Percentiles rank a stretch among this genome's conserved stretches.
Conservation (phyloP, 2,113 vertebrate species). For the Tenebrosternarchus preto region DNA sequence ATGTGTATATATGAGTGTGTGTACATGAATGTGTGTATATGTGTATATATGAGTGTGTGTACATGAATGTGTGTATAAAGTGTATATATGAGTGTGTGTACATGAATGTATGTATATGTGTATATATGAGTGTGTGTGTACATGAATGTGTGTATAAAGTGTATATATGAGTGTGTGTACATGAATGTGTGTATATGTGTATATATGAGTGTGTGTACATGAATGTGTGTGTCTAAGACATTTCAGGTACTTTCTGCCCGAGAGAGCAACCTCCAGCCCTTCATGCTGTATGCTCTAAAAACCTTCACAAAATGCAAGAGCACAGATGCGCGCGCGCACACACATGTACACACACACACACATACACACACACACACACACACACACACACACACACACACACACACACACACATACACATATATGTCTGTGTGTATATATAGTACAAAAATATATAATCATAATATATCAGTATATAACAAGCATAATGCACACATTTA, state of each 20-base stretch:
- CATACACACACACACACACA: constrained; percentile 25
- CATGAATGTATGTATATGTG: too few species aligned
- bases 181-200: too few species aligned
- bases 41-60: too few species aligned
- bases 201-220: not conserved
- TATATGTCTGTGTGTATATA: constrained; percentile 1
- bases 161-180: too few species aligned
- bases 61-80: too few species aligned
- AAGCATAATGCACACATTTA: constrained; percentile 26
- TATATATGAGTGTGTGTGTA: too few species aligned
- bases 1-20: too few species aligned
- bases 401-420: constrained; percentile 35
- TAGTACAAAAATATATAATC: not conserved
- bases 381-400: constrained; percentile 16
- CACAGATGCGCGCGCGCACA: constrained; percentile 3
- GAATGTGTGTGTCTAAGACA: constrained; percentile 13
- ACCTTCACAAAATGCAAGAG: not conserved
- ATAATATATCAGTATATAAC: constrained; percentile 19
- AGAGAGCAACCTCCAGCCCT: constrained; percentile 29
- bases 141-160: too few species aligned
- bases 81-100: too few species aligned
- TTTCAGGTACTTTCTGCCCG: constrained; percentile 42
- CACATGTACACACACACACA: constrained; percentile 34
- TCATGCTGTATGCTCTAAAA: constrained; percentile 19
- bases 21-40: too few species aligned